These are phyloP conservation scores for Thalassophryne amazonica DNA, from an alignment of 2,797 vertebrate species.

Conservation along the genomic window DNA sequence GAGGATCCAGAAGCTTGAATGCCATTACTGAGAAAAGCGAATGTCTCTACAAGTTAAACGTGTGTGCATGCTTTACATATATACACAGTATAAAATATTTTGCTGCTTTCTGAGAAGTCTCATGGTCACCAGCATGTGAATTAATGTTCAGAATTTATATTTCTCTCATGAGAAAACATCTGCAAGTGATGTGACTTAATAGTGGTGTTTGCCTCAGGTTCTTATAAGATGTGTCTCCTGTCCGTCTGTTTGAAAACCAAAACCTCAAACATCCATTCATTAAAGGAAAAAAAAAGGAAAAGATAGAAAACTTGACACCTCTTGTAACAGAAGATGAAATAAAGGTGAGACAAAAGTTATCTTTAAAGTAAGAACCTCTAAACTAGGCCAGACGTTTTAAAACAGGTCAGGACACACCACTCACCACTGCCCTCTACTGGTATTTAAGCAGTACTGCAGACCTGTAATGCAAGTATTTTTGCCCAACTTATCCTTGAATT, in stretches of 20 bases:
- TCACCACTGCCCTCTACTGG: conserved; percentile 64
- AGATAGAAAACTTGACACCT: no score
- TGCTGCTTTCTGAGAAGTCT: background rate
- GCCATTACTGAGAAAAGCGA: no score
- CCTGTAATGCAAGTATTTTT: background rate
- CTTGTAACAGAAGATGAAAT: conserved; percentile 22
- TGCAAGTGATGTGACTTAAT: background rate
- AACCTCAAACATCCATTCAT: background rate
- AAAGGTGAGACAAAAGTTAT: conserved; percentile 50
- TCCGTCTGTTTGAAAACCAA: background rate
- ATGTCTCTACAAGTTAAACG: background rate
- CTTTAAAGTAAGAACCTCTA: conserved; percentile 47
- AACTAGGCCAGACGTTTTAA: conserved; percentile 53
- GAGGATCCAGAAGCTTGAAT: no score
- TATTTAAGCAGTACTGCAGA: conserved; percentile 2
- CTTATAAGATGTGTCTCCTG: background rate
- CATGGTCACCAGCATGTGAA: background rate
- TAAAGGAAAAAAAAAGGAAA: background rate
- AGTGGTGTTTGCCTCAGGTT: background rate
- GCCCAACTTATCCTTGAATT: no score
- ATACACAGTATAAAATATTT: background rate
- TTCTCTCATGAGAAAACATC: conserved; percentile 1
- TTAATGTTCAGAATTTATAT: background rate
- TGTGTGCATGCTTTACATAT: no score
- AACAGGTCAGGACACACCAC: conserved; percentile 56